Evolutionary conservation across 1,140 invertebrate species (phyloP), one percentile per base, ranked within the genome.

Genomic region (Radopholus similis): DNA sequence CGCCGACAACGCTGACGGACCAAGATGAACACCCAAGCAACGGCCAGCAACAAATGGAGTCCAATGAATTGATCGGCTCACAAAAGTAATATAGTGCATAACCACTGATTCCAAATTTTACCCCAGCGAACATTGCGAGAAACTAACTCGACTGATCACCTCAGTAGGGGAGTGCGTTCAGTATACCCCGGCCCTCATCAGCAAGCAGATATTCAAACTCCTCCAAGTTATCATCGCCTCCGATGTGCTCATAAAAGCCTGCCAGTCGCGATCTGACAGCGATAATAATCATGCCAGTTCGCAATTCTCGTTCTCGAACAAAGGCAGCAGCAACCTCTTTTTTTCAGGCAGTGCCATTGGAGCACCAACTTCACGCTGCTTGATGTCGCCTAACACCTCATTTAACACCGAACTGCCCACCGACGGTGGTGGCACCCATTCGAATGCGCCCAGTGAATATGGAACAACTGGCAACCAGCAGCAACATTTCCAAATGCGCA

Each of bases 131-230:
- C 66, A 38, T 73, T 72, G 68, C 34, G 65, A 74, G n/a, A 70
- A 64, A 42, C 30, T 72, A 13, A 53, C 67, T 47, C 72, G 72
- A 6, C 18, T 72, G 26, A 66, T 73, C 26, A 53, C 34, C 23
- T 55, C 70, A 13, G 42, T 74, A 6, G 72, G 72, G n/a, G 72
- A 73, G 38, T 68, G 71, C 18, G 32, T 75, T 23, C 72, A 73
- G 62, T 73, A 73, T 57, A 56, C 71, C 23, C 72, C 72, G 30
- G 34, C 47, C 9, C 34, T 57, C 8, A 70, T 73, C 32, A 65
- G 57, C 58, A 71, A 62, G 13, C 40, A 73, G 5, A 56, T 72
- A 23, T 66, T 72, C 30, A 77, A 76, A 11, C 42, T 74, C 5
- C 59, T 72, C 32, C 53, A 70, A 70, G 70, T 62, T 4, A 58